These are phyloP conservation scores for Esox lucius DNA, from an alignment of 2,797 vertebrate species.

Conservation along the genomic window DNA sequence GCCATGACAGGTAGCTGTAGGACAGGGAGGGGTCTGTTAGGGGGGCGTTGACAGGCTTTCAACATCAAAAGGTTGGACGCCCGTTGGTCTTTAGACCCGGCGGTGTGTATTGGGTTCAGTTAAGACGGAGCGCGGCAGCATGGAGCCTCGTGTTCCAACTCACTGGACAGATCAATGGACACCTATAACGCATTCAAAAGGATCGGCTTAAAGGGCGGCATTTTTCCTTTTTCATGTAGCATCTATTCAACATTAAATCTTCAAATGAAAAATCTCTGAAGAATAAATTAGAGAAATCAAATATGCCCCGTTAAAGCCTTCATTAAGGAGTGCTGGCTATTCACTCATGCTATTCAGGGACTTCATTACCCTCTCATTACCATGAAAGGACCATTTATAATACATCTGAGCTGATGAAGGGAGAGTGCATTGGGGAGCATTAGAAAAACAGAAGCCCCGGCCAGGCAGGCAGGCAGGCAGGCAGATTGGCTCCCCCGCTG, in stretches of 20 bases:
- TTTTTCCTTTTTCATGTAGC: slow-evolving; percentile 65
- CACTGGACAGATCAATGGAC: slow-evolving; percentile 53
- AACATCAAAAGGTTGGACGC: neutral
- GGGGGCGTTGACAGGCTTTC: neutral
- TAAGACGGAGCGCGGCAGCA: no score
- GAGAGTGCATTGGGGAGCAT: slow-evolving; percentile 72
- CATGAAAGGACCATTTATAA: slow-evolving; percentile 82
- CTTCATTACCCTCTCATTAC: slow-evolving; percentile 79
- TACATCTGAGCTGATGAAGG: slow-evolving; percentile 80
- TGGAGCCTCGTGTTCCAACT: slow-evolving; percentile 37
- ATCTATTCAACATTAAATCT: slow-evolving; percentile 72
- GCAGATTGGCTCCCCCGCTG: slow-evolving; percentile 50
- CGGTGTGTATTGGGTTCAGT: no score
- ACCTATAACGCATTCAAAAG: slow-evolving; percentile 58
- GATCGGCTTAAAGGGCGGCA: slow-evolving; percentile 57
- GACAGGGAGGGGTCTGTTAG: neutral
- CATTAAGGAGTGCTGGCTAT: slow-evolving; percentile 67
- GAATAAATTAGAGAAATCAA: slow-evolving; percentile 80
- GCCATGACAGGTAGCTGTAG: neutral
- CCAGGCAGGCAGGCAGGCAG: slow-evolving; percentile 48
- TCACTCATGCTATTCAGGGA: slow-evolving; percentile 67
- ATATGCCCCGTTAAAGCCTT: slow-evolving; percentile 76
- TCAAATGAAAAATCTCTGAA: slow-evolving; percentile 73
- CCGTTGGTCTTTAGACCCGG: slow-evolving; percentile 35
- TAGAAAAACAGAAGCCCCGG: slow-evolving; percentile 45